These are phyloP conservation scores for Cremastinae sp. DNA, from an alignment of 2,888 invertebrate genomes.

Conservation along the genomic window DNA sequence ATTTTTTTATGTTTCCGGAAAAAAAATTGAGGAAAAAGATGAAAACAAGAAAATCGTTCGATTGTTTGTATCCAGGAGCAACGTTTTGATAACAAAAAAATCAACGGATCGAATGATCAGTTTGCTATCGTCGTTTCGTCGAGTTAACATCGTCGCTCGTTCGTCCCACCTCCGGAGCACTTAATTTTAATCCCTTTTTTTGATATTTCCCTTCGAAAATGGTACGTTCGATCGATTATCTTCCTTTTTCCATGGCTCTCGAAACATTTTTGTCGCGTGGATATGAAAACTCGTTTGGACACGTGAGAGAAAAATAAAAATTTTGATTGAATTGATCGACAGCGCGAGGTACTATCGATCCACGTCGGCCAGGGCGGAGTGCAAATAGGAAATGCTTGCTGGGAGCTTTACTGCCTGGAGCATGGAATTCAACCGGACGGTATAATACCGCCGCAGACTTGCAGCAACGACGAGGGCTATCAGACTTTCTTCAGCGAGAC, in stretches of 20 bases:
- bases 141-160: constrained; percentile 60
- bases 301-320: not conserved
- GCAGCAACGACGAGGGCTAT: constrained; percentile 81
- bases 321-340: constrained; percentile 63
- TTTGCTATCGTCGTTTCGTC: constrained; percentile 51
- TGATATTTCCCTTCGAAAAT: constrained; percentile 15
- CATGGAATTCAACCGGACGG: constrained; percentile 91
- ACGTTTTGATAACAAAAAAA: constrained; percentile 47
- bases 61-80: constrained; percentile 54
- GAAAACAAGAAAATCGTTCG: constrained; percentile 20
- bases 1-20: constrained; percentile 6
- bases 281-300: not conserved
- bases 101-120: constrained; percentile 44
- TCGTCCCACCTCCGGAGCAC: constrained; percentile 54
- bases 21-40: not conserved
- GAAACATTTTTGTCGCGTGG: not conserved
- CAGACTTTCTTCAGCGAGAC: constrained; percentile 92
- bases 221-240: constrained; percentile 39
- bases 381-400: constrained; percentile 92
- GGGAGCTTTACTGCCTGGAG: constrained; percentile 91
- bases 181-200: constrained; percentile 10
- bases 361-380: constrained; percentile 93
- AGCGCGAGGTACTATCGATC: constrained; percentile 93
- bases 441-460: constrained; percentile 81
- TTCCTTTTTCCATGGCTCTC: not conserved